Conservation (phyloP, 2,113 vertebrate genomes). For the Corythoichthys intestinalis region DNA sequence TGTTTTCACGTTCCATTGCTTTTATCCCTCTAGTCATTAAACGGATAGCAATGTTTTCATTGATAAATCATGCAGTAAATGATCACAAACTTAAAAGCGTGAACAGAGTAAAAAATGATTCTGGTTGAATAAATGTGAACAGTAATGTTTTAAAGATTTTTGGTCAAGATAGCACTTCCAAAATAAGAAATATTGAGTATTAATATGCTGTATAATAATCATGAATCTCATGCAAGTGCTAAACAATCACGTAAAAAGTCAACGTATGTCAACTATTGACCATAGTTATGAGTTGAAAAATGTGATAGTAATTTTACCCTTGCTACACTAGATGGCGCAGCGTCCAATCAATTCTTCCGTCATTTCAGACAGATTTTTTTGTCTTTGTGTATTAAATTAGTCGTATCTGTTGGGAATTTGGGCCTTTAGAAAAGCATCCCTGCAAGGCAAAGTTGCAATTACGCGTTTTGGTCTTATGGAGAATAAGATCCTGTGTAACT, state of each 20-base stretch:
- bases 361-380: neutral
- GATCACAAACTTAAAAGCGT: no score
- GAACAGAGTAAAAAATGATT: no score
- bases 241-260: neutral
- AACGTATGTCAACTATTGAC: neutral
- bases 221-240: neutral
- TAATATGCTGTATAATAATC: neutral
- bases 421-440: conserved; percentile 14
- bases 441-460: neutral
- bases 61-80: no score
- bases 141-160: no score
- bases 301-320: conserved; percentile 9
- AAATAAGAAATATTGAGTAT: no score
- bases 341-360: conserved; percentile 32
- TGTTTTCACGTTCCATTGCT: no score
- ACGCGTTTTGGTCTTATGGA: neutral
- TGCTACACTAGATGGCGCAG: conserved; percentile 60
- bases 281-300: neutral
- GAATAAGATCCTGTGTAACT: conserved; percentile 3
- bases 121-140: no score
- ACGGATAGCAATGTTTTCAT: no score
- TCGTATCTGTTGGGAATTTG: neutral
- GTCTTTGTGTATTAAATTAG: neutral
- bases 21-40: no score
- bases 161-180: no score